phyloP scores from a whole-genome alignment of 2,888 invertebrate species.

The Pachycephus smyrnensis region DNA sequence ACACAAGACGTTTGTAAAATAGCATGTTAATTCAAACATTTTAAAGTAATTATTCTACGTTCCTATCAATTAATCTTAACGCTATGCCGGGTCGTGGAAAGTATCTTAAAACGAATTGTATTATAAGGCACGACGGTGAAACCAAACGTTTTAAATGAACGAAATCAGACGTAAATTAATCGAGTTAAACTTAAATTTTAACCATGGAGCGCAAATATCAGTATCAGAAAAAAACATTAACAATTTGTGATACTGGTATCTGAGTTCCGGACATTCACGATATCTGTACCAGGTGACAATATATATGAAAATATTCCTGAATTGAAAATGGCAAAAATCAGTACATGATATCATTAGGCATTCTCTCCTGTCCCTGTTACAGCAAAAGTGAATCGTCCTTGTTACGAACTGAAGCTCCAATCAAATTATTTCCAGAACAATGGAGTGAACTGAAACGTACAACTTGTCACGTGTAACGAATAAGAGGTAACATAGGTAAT shows the following conservation, averaged over 20 bases:
- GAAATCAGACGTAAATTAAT: not conserved
- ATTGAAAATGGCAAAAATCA: not conserved
- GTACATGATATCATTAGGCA: not conserved
- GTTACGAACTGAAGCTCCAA: not conserved
- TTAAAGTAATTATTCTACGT: constrained; percentile 47
- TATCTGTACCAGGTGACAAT: not conserved
- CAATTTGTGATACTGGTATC: constrained; percentile 2
- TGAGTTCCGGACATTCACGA: constrained; percentile 1
- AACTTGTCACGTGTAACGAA: constrained; percentile 13
- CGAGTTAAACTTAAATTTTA: not conserved
- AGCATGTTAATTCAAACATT: constrained; percentile 52
- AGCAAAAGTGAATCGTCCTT: not conserved
- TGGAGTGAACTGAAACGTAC: not conserved
- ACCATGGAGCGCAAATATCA: not conserved
- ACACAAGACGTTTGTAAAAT: constrained; percentile 47
- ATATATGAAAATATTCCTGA: not conserved
- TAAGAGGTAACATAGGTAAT: constrained; percentile 25
- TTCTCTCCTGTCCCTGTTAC: not conserved
- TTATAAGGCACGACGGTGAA: constrained; percentile 42
- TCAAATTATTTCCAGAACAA: not conserved
- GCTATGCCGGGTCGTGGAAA: constrained; percentile 41
- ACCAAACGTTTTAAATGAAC: constrained; percentile 24
- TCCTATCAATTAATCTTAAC: constrained; percentile 24
- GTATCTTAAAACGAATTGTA: constrained; percentile 39
- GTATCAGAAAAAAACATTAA: constrained; percentile 4